Evolutionary conservation across 2,113 vertebrate genomes (phyloP), one percentile per base, ranked within the genome.

Genomic region (Pithys albifrons): DNA sequence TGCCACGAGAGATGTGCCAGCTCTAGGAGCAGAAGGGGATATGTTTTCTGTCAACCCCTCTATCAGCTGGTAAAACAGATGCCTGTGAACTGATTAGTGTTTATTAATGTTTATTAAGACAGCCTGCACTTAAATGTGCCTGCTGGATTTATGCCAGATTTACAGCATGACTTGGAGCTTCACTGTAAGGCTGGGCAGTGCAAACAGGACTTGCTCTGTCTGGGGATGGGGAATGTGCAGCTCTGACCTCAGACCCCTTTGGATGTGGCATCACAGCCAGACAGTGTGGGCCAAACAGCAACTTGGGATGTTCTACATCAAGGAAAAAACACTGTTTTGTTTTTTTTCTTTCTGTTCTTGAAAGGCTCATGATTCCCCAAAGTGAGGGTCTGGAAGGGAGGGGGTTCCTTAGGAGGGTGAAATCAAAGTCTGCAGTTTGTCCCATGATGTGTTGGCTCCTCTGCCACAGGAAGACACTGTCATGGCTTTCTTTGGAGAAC

Each of bases 161-260:
- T 45, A 1, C 39, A 64, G 76, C 5, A 1, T 35, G 61, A 58
- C 69, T 61, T 49, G 2, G 4, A 17, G 17, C 58, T 9, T 39
- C 54, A 1, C 41, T 19, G 6, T 0, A 2, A 48, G 23, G 12
- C 11, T 0, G 3, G 75, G 57, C n/a, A 0, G 0, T 8, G 48
- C n/a, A 28, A 16, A 1, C 2, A 31, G 57, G 66, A 20, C 27
- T 85, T 2, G 9, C 13, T 12, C n/a, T 59, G 0, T 0, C 8
- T 12, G 19, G 77, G 73, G 70, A 0, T 10, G 31, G n/a, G 2
- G 5, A 19, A 12, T 0, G 0, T 3, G 37, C 0, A 2, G 43
- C 69, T 62, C 35, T 24, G 33, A 16, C 48, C 54, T 14, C 1
- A 2, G 49, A 16, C 14, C 1, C 1, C 54, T 31, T 11, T 9